Evolutionary conservation across 1,140 invertebrate genomes (phyloP).

Genomic region (Plutomurus gul): DNA sequence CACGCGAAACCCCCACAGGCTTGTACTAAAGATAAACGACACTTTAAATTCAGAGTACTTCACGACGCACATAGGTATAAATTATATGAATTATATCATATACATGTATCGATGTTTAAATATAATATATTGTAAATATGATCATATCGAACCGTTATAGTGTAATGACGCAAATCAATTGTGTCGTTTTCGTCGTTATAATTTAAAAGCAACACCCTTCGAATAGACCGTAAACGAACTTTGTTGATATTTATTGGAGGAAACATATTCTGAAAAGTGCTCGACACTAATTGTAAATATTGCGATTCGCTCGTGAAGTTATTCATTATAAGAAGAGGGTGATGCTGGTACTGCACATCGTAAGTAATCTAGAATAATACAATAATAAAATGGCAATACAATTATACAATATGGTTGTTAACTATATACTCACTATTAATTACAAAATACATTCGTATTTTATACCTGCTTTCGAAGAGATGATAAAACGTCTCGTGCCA

Average conservation of each 20-base stretch:
- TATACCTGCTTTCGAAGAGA: conserved; percentile 74
- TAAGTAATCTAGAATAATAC: conserved; percentile 65
- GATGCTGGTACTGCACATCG: conserved; percentile 77
- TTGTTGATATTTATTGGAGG: conserved; percentile 92
- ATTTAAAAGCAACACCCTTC: conserved; percentile 86
- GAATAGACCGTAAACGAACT: conserved; percentile 84
- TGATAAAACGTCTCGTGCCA: conserved; percentile 84
- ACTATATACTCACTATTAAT: not conserved
- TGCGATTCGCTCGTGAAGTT: conserved; percentile 76
- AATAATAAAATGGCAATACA: not conserved
- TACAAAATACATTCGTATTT: not conserved
- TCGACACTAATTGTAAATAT: conserved; percentile 88
- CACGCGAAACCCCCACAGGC: conserved; percentile 85
- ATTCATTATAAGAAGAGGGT: conserved; percentile 91
- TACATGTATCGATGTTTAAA: no score
- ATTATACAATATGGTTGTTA: not conserved
- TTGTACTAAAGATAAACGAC: conserved; percentile 58
- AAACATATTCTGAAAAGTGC: conserved; percentile 98
- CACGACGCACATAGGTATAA: not conserved
- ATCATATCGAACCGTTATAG: conserved; percentile 67
- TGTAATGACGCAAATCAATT: conserved; percentile 92
- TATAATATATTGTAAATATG: conserved; percentile 44
- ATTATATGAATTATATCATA: not conserved
- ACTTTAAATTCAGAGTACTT: not conserved
- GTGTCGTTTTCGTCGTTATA: conserved; percentile 84